Conservation (phyloP, 2,113 vertebrate species). For the Globicephala melas region DNA sequence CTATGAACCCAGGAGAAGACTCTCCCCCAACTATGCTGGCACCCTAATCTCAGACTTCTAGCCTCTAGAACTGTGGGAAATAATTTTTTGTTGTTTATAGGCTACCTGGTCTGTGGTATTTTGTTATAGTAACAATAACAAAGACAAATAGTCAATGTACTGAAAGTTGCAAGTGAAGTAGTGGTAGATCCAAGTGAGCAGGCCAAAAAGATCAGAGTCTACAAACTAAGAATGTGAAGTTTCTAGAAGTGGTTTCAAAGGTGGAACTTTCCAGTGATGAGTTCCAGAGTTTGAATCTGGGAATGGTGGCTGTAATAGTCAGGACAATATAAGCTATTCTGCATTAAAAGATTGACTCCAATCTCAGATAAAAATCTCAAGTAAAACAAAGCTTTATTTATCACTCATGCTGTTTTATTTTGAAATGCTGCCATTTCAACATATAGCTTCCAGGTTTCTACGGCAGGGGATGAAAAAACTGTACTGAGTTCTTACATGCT, state of each 20-base stretch:
- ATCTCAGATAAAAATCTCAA: neutral
- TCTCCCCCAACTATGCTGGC: neutral
- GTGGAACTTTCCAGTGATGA: neutral
- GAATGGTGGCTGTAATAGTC: neutral
- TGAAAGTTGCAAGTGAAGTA: neutral
- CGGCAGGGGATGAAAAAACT: neutral
- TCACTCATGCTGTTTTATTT: neutral
- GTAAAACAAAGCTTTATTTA: neutral
- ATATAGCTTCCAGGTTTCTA: neutral
- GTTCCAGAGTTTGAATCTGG: neutral
- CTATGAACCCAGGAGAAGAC: neutral
- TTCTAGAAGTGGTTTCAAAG: neutral
- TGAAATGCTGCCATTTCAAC: neutral
- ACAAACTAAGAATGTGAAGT: neutral
- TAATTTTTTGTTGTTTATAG: neutral
- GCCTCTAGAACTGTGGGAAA: neutral
- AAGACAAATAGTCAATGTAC: neutral
- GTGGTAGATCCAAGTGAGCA: neutral
- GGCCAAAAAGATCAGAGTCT: neutral
- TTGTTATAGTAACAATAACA: neutral
- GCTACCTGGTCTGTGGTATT: neutral
- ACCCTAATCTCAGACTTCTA: neutral
- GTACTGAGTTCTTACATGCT: neutral
- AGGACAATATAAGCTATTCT: neutral
- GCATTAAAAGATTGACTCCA: neutral